Base-by-base conservation (phyloP, 2,113 vertebrate species). In the Mirza zaza region DNA sequence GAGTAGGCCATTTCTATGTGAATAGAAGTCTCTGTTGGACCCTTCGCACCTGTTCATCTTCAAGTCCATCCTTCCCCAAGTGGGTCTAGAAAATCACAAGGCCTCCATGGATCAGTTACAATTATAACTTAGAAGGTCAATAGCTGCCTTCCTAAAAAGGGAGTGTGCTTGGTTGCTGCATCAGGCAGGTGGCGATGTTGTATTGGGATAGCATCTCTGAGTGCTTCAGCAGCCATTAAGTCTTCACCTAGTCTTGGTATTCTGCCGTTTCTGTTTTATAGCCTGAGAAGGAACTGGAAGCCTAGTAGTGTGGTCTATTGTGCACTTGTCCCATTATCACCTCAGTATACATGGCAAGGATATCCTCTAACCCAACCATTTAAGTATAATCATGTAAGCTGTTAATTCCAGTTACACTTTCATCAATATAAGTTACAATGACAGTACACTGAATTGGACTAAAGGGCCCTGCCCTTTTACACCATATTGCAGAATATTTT, bases 161-260 rank as follows among this genome's bases (percentile, higher is more conserved):
- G 39, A 23, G 18, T 96, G 97, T 87, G 95, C 87, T 96, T 96
- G 92, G 68, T 77, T 34, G 34, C 50, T 76, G 34, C 21, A 25
- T 95, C 94, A 93, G 97, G 97, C 87, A 97, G 97, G 94, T 96
- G 97, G 92, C 83, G 92, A 86, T 96, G 65, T 96, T 97, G 95
- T 57, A 80, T 95, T 95, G 84, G 52, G 80, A 59, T 76, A 92
- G 29, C 25, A 80, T 50, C 63, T 81, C 42, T 36, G 6, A 34
- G 11, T 32, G 50, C 75, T 55, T 95, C 3, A 61, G 29, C 50
- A 63, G 52, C 84, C 73, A 34, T 83, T 94, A 17, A 63, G 59
- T 85, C 75, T 39, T 36, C 18, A 90, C 59, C 76, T 84, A 8
- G 57, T 89, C 18, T 21, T 76, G 57, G 68, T 39, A n/a, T 59